Evolutionary conservation across 1,140 invertebrate genomes (phyloP).

Genomic region (Cyphomyrmex costatus): DNA sequence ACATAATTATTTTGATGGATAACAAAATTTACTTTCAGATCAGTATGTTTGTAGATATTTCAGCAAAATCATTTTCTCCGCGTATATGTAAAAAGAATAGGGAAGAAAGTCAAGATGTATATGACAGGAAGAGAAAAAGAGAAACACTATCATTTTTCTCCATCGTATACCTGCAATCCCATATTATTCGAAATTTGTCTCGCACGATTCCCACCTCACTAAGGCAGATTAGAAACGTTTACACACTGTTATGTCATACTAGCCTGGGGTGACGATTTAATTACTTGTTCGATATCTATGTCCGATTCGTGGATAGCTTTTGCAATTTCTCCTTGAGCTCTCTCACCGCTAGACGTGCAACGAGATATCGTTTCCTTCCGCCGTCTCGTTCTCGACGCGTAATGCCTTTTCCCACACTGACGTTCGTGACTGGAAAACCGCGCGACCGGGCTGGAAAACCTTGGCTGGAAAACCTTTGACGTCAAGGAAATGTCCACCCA

Average conservation of each 20-base stretch:
- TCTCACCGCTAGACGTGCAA: slow-evolving; percentile 39
- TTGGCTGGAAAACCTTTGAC: slow-evolving; percentile 56
- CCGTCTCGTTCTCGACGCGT: slow-evolving; percentile 19
- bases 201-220: not conserved
- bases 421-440: slow-evolving; percentile 72
- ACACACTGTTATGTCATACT: not conserved
- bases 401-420: slow-evolving; percentile 54
- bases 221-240: not conserved
- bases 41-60: no score
- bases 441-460: slow-evolving; percentile 33
- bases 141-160: not conserved
- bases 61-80: no score
- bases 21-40: no score
- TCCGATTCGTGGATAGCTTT: not conserved
- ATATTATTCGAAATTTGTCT: not conserved
- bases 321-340: slow-evolving; percentile 45
- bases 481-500: slow-evolving; percentile 57
- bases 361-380: slow-evolving; percentile 66
- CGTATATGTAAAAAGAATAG: not conserved
- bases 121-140: not conserved
- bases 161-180: not conserved
- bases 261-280: slow-evolving; percentile 33
- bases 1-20: no score
- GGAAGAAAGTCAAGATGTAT: no score
- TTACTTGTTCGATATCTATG: slow-evolving; percentile 20